A percentile compares a stretch with the other conserved stretches of the same genome.
phyloP scores from a whole-genome alignment of 2,888 invertebrate species.

The Eupsilia transversa region DNA sequence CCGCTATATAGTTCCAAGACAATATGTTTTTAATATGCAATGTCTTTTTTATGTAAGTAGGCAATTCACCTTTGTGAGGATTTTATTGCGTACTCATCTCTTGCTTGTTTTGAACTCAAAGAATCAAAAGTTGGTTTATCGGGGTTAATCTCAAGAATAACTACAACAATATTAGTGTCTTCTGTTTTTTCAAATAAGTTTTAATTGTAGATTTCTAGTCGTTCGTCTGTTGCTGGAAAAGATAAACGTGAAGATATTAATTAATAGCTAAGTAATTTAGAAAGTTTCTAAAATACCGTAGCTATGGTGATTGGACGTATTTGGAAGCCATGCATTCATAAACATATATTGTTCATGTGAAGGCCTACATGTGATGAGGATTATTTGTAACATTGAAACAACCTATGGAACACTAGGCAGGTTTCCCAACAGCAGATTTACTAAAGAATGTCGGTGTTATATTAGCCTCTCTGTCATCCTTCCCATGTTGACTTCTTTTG shows the following conservation, averaged over 20 bases:
- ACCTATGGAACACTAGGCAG: too few relatives aligned
- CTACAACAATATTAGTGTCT: neutral
- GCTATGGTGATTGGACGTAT: neutral
- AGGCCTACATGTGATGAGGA: neutral
- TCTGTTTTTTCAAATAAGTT: neutral
- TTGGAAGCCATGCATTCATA: neutral
- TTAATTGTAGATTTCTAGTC: neutral
- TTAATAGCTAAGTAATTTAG: neutral
- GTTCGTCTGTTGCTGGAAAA: neutral
- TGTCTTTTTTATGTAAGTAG: slow-evolving; percentile 15
- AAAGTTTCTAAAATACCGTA: slow-evolving; percentile 1
- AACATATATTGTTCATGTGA: neutral
- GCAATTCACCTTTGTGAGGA: slow-evolving; percentile 26
- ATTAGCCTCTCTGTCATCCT: neutral
- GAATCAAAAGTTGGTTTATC: neutral
- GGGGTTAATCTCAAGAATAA: neutral
- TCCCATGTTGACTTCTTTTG: neutral
- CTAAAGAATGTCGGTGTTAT: neutral
- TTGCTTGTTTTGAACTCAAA: neutral
- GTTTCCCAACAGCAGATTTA: neutral
- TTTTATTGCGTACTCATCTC: slow-evolving; percentile 14
- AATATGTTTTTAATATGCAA: slow-evolving; percentile 25
- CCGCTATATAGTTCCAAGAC: slow-evolving; percentile 28
- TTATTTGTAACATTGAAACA: too few relatives aligned
- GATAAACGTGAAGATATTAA: neutral